A percentile compares a stretch with the other conserved stretches of the same genome.
These are phyloP conservation scores for Pitangus sulphuratus DNA, from an alignment of 2,797 vertebrate species.

Conservation along the genomic window DNA sequence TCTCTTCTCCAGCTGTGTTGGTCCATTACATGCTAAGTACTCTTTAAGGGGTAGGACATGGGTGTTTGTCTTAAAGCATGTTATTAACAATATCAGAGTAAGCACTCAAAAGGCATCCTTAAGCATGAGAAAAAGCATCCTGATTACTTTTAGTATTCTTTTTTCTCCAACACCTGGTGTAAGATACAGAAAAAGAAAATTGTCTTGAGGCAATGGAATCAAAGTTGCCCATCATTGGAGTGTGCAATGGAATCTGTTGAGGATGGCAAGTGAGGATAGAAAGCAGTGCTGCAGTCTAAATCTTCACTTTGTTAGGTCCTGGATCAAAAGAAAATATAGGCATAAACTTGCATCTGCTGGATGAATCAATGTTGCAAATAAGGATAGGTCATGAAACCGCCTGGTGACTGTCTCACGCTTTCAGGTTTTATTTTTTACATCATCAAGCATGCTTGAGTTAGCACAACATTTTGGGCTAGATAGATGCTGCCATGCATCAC, in stretches of 20 bases:
- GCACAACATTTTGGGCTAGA: neutral
- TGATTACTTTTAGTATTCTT: neutral
- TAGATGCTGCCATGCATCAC: rapidly evolving
- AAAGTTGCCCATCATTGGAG: neutral
- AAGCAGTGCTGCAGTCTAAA: neutral
- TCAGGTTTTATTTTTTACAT: neutral
- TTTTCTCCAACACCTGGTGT: neutral
- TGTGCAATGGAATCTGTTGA: neutral
- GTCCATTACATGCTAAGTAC: rapidly evolving
- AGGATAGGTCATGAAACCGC: neutral
- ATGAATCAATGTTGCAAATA: neutral
- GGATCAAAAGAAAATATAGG: neutral
- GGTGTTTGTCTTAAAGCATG: neutral
- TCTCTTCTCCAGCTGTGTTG: neutral
- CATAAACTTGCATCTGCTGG: neutral
- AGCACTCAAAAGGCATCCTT: neutral
- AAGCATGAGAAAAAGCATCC: neutral
- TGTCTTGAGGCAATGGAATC: neutral
- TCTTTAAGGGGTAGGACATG: neutral
- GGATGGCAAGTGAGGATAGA: neutral
- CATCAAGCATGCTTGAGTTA: neutral
- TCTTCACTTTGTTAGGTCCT: neutral
- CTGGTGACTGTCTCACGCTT: neutral
- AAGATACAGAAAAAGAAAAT: neutral
- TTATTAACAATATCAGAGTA: neutral